Evolutionary conservation across 2,888 invertebrate genomes (phyloP).

Genomic region (Augiades crinisus): DNA sequence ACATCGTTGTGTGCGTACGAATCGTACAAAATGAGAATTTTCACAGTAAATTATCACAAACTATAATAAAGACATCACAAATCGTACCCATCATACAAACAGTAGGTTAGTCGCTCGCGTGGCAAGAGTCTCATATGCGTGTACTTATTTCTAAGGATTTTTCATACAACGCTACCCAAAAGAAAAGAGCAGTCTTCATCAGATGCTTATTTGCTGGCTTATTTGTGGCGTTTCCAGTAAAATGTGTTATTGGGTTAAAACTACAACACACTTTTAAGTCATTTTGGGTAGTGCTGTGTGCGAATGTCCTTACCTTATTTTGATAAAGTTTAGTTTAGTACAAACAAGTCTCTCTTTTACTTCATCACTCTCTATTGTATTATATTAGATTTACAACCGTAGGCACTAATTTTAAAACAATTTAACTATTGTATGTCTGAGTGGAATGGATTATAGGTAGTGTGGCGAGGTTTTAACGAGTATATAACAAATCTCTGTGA

Average conservation of each 20-base stretch:
- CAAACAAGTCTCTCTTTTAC: conserved; percentile 78
- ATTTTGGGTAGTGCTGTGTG: conserved; percentile 17
- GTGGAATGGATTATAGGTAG: conserved; percentile 65
- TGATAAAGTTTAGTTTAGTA: conserved; percentile 71
- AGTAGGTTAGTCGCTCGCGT: conserved; percentile 26
- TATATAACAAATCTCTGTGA: conserved; percentile 74
- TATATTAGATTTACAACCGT: conserved; percentile 54
- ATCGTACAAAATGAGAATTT: conserved; percentile 27
- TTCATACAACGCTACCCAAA: conserved; percentile 4
- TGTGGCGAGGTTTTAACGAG: conserved; percentile 56
- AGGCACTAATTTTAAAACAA: conserved; percentile 51
- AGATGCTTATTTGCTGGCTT: too few species aligned
- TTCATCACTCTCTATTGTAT: conserved; percentile 78
- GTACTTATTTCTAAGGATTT: conserved; percentile 55
- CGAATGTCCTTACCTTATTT: conserved; percentile 42
- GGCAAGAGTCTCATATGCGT: conserved; percentile 71
- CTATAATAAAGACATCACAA: conserved; percentile 71
- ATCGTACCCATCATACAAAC: conserved; percentile 45
- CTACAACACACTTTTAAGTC: not conserved
- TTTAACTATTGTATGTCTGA: conserved; percentile 52
- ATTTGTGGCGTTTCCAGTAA: not conserved
- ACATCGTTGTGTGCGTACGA: not conserved
- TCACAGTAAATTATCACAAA: conserved; percentile 53
- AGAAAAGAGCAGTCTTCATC: not conserved
- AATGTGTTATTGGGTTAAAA: not conserved